A percentile compares a stretch with the other conserved stretches of the same genome.
Evolutionary conservation across 2,113 vertebrate species (phyloP).

Genomic region (Hippopotamus amphibius): DNA sequence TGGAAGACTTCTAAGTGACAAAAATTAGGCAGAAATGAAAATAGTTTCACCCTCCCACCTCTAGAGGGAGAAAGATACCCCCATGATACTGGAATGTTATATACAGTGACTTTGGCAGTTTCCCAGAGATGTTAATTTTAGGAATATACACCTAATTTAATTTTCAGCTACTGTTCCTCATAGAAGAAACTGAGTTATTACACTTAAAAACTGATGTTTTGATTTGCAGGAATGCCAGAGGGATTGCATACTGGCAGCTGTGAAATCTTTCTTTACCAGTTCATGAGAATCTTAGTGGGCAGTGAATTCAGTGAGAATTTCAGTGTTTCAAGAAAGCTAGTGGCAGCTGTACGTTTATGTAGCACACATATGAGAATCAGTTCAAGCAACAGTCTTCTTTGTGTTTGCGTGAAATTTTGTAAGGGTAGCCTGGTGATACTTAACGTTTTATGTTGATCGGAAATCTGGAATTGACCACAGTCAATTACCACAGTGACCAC

Average conservation of each 20-base stretch:
- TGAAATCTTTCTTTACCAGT: neutral
- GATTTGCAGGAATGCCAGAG: neutral
- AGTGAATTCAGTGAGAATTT: neutral
- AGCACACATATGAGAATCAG: neutral
- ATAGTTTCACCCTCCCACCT: neutral
- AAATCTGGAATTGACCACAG: neutral
- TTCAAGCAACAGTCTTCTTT: neutral
- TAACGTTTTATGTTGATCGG: neutral
- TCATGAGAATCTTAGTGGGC: neutral
- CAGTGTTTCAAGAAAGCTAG: neutral
- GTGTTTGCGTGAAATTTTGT: neutral
- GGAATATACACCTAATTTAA: neutral
- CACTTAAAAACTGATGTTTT: slow-evolving; percentile 22
- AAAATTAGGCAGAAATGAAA: neutral
- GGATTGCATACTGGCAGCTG: neutral
- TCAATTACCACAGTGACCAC: neutral
- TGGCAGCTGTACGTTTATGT: neutral
- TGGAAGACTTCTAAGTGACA: neutral
- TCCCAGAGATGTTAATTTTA: neutral
- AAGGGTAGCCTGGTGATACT: neutral
- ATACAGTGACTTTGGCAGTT: neutral
- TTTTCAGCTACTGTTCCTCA: neutral
- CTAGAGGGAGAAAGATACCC: neutral
- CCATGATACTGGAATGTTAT: neutral
- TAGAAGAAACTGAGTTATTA: neutral